Evolutionary conservation across 1,140 invertebrate species (phyloP), one percentile per base, ranked within the genome.

Genomic region (Ephestia elutella): DNA sequence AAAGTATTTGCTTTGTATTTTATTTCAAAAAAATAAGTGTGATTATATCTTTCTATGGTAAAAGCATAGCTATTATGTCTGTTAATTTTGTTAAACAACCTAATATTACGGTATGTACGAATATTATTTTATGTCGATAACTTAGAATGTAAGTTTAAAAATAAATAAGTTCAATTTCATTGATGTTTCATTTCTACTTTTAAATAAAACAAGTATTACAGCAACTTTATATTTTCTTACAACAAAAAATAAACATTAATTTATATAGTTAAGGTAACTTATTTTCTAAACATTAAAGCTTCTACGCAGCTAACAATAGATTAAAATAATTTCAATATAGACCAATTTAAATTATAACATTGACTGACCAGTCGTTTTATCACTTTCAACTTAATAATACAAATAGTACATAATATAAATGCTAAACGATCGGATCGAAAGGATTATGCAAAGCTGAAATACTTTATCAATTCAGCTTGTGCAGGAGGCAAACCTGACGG

Each of bases 281-380:
- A 71, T 21, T n/a, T n/a, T 20, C 54, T 71, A 68, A 59, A 68
- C 49, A 54, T 82, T 82, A 80, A 82, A 80, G 77, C 79, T 80
- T 63, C 67, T 82, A 80, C 58, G 71, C 74, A 72, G 60, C 70
- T 68, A 67, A 55, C 63, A 63, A 60, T 66, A 62, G 53, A 75
- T 35, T 72, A 65, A n/a, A 74, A 73, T 65, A 63, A 68, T 65
- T 66, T 69, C 65, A 73, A 68, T 65, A 68, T 65, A 68, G 70
- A 73, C 65, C 71, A 68, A 71, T 66, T 54, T 56, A 60, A 60
- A 57, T 25, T 13, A 30, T 55, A 15, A 50, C 56, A 53, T 69
- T 66, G 60, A 70, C 64, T 75, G 76, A 81, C 76, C 76, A 81
- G 76, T 77, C 70, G 59, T 66, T 64, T 57, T 83, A 84, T 86